phyloP scores from a whole-genome alignment of 2,797 vertebrate genomes.

The Lutjanus argentimaculatus region DNA sequence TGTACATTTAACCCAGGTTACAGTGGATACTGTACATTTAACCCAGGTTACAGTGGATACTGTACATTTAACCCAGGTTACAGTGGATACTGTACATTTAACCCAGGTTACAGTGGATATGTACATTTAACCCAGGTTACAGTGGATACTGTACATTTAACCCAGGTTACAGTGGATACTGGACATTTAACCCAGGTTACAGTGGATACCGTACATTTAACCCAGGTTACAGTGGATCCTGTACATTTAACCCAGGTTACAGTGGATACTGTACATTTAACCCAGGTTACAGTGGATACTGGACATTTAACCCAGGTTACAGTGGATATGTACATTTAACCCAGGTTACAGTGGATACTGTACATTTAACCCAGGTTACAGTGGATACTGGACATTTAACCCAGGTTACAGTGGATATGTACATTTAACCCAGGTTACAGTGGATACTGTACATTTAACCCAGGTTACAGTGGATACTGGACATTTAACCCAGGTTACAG shows the following conservation, averaged over 20 bases:
- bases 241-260: background rate
- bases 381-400: background rate
- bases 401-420: background rate
- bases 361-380: background rate
- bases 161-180: too few species aligned
- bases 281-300: too few species aligned
- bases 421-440: background rate
- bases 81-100: background rate
- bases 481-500: background rate
- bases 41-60: too few species aligned
- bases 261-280: background rate
- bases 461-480: background rate
- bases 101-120: too few species aligned
- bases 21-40: background rate
- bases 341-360: too few species aligned
- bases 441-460: background rate
- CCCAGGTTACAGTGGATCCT: too few species aligned
- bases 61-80: background rate
- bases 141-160: background rate
- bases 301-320: background rate
- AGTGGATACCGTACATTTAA: background rate
- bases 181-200: background rate
- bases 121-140: background rate
- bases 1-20: background rate
- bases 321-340: background rate